A percentile compares a stretch with the other conserved stretches of the same genome.
Evolutionary conservation across 2,888 invertebrate species (phyloP).

Genomic region (Drosophila paranaensis): DNA sequence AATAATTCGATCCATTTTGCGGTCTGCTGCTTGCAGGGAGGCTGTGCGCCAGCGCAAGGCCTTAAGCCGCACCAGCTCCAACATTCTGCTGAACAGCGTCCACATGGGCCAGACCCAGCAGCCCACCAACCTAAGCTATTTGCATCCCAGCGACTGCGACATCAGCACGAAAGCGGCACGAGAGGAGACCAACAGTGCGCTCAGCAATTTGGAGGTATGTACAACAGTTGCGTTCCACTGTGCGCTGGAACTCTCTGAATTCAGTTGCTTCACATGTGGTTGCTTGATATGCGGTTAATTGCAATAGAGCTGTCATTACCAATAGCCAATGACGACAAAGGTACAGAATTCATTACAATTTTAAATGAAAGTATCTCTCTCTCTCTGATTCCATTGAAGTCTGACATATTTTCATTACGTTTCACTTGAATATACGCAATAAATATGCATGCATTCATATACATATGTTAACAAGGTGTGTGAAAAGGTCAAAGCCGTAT

Average conservation of each 20-base stretch:
- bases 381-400: neutral
- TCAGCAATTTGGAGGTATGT: slow-evolving; percentile 85
- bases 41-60: slow-evolving; percentile 93
- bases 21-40: slow-evolving; percentile 85
- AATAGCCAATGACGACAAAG: neutral
- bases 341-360: neutral
- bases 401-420: neutral
- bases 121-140: slow-evolving; percentile 87
- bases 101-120: slow-evolving; percentile 92
- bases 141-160: slow-evolving; percentile 88
- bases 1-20: slow-evolving; percentile 15
- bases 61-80: slow-evolving; percentile 93
- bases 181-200: slow-evolving; percentile 84
- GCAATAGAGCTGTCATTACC: neutral
- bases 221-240: neutral
- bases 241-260: neutral
- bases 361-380: neutral
- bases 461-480: neutral
- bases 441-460: neutral
- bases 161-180: slow-evolving; percentile 83
- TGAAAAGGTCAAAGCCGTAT: neutral
- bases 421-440: neutral
- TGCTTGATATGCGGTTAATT: neutral
- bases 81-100: slow-evolving; percentile 93
- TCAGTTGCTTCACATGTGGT: no score